Percentiles rank a stretch among this genome's conserved stretches.
These are phyloP conservation scores for Quadroppia sp. DNA, from an alignment of 2,888 invertebrate species.

Conservation along the genomic window DNA sequence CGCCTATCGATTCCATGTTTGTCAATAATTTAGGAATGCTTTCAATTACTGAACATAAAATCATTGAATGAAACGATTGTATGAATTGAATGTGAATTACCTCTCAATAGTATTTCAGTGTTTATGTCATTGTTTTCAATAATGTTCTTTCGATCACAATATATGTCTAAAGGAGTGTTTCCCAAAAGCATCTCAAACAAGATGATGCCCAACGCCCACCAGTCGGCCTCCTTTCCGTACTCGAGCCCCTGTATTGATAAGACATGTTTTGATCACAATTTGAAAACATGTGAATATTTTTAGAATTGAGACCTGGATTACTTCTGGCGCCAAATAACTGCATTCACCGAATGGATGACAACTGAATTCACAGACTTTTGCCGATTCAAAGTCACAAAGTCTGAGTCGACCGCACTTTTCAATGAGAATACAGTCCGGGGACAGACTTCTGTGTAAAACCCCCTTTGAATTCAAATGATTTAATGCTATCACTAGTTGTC, in stretches of 20 bases:
- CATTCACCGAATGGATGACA: background rate
- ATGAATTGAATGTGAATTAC: too few relatives aligned
- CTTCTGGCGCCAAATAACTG: constrained; percentile 36
- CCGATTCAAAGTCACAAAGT: constrained; percentile 24
- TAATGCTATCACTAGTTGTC: constrained; percentile 17
- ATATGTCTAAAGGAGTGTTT: constrained; percentile 26
- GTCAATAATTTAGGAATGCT: constrained; percentile 1
- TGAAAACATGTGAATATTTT: too few relatives aligned
- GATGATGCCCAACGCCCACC: constrained; percentile 36
- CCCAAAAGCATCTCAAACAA: constrained; percentile 29
- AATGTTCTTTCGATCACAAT: constrained; percentile 25
- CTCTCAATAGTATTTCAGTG: constrained; percentile 23
- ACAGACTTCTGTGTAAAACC: constrained; percentile 20
- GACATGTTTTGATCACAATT: too few relatives aligned
- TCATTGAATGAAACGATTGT: too few relatives aligned
- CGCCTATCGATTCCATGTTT: background rate
- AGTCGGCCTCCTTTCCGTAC: constrained; percentile 39
- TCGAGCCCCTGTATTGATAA: background rate
- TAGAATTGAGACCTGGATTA: constrained; percentile 13
- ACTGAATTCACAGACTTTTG: constrained; percentile 4
- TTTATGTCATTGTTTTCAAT: background rate
- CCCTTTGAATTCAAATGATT: constrained; percentile 5
- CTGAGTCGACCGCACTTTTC: constrained; percentile 29
- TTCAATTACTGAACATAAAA: constrained; percentile 6
- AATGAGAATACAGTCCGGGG: constrained; percentile 32